Percentiles rank a stretch among this genome's conserved stretches.
Evolutionary conservation across 2,888 invertebrate species (phyloP).

Genomic region (Cheilosia variabilis): DNA sequence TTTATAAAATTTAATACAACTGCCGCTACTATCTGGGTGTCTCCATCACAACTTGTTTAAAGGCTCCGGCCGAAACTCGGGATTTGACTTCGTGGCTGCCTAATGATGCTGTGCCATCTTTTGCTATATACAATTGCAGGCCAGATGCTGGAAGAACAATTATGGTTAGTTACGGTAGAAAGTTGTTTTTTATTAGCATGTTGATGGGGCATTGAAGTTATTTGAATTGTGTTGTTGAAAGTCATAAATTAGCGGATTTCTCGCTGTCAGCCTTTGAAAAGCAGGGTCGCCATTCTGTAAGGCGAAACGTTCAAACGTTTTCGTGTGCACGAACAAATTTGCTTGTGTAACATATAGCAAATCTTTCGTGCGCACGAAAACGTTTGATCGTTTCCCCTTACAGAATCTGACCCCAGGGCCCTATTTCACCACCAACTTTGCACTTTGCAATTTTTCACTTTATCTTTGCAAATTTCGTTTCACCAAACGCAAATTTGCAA

Average conservation of each 20-base stretch:
- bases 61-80: constrained; percentile 89
- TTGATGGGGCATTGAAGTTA: not conserved
- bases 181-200: not conserved
- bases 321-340: too few species aligned
- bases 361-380: too few species aligned
- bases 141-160: constrained; percentile 88
- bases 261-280: too few species aligned
- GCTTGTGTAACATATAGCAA: too few species aligned
- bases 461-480: too few species aligned
- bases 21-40: constrained; percentile 88
- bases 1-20: constrained; percentile 76
- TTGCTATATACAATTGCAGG: constrained; percentile 94
- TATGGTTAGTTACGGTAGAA: not conserved
- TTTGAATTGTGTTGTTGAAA: not conserved
- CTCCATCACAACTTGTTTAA: constrained; percentile 91
- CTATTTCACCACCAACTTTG: too few species aligned
- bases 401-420: too few species aligned
- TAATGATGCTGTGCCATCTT: constrained; percentile 94
- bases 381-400: too few species aligned
- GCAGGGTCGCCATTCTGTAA: too few species aligned
- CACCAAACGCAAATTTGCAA: too few species aligned
- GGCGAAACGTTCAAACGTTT: too few species aligned
- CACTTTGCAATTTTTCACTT: too few species aligned
- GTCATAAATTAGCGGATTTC: not conserved
- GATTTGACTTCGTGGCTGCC: constrained; percentile 93